phyloP scores from a whole-genome alignment of 2,797 vertebrate genomes.

The Perdix hodgsoniae region DNA sequence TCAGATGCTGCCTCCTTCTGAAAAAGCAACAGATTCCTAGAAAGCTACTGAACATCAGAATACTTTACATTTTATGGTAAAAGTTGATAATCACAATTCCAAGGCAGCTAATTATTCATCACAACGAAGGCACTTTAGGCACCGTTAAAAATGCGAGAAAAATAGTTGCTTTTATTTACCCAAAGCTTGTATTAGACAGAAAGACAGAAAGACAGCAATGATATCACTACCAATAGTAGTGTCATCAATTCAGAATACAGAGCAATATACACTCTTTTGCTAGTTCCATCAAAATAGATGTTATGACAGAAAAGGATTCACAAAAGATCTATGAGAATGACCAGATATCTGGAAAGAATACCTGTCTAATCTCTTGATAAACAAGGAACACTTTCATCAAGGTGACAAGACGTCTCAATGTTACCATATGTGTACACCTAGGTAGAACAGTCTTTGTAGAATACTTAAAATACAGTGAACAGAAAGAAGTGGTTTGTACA shows the following conservation, averaged over 20 bases:
- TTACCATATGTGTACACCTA: not conserved
- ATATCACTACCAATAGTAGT: not conserved
- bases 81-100: not conserved
- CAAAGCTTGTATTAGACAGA: not conserved
- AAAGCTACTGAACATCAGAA: not conserved
- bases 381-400: not conserved
- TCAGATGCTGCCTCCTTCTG: not conserved
- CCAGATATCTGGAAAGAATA: not conserved
- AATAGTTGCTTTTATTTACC: conserved; percentile 9
- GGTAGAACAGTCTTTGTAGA: not conserved
- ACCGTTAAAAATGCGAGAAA: not conserved
- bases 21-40: not conserved
- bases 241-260: not conserved
- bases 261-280: not conserved
- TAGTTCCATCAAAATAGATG: not conserved
- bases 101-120: conserved; percentile 3
- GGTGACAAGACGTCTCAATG: not conserved
- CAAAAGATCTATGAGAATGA: not conserved
- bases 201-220: not conserved
- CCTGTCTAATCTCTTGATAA: not conserved
- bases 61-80: not conserved
- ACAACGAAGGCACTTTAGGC: not conserved
- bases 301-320: not conserved
- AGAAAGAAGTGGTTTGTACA: not conserved
- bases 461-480: not conserved